phyloP scores from a whole-genome alignment of 2,888 invertebrate species.

The Leptopilina syphax region DNA sequence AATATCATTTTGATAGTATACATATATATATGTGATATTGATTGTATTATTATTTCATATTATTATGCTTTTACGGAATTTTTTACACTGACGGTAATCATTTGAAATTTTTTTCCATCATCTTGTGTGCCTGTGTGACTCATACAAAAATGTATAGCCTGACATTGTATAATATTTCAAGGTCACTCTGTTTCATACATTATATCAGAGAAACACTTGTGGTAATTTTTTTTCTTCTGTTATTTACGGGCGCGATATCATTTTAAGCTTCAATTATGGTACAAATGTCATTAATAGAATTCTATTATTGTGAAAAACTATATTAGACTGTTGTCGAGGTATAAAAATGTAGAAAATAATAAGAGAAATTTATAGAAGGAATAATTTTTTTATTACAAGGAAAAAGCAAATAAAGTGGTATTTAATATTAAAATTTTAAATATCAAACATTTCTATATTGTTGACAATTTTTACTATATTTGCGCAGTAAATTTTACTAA shows the following conservation, averaged over 20 bases:
- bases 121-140: constrained; percentile 7
- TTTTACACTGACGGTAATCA: not conserved
- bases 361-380: no score
- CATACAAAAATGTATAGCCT: not conserved
- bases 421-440: no score
- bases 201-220: not conserved
- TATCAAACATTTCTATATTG: no score
- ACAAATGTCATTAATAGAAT: no score
- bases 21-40: not conserved
- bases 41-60: not conserved
- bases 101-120: not conserved
- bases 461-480: no score
- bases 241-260: not conserved
- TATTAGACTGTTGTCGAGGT: no score
- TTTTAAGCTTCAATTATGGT: no score
- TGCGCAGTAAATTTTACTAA: no score
- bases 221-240: not conserved
- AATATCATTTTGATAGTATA: constrained; percentile 1
- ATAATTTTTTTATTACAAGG: no score
- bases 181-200: not conserved
- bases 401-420: no score
- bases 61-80: not conserved
- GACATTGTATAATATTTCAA: not conserved
- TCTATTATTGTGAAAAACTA: no score
- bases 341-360: no score